Percentiles rank a stretch among this genome's conserved stretches.
These are phyloP conservation scores for Willisornis vidua DNA, from an alignment of 2,113 vertebrate species.

Conservation along the genomic window DNA sequence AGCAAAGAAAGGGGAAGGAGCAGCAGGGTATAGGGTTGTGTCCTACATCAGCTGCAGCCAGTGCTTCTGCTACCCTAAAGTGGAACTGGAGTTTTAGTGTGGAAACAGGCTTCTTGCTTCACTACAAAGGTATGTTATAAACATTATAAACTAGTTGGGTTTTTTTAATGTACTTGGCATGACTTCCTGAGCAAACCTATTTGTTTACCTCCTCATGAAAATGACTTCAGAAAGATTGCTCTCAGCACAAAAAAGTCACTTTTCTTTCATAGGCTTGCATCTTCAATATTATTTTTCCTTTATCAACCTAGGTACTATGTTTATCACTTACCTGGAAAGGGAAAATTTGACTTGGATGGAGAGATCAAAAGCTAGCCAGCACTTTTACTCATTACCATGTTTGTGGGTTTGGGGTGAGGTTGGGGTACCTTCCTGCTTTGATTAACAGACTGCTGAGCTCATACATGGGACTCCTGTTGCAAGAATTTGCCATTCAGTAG, in stretches of 20 bases:
- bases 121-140: background rate
- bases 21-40: background rate
- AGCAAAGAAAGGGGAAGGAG: background rate
- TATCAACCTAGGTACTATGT: background rate
- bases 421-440: background rate
- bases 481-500: background rate
- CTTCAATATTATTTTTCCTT: background rate
- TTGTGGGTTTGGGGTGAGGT: background rate
- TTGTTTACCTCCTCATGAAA: background rate
- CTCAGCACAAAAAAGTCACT: background rate
- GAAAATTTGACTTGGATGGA: background rate
- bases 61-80: background rate
- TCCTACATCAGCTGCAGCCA: background rate
- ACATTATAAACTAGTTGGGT: background rate
- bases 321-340: background rate
- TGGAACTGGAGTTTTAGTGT: background rate
- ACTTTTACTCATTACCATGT: background rate
- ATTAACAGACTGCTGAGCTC: background rate
- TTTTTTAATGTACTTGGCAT: background rate
- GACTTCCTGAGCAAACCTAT: background rate
- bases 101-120: background rate
- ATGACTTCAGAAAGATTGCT: background rate
- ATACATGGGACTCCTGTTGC: background rate
- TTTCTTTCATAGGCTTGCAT: background rate
- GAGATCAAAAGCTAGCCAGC: background rate